phyloP scores from a whole-genome alignment of 2,888 invertebrate genomes.

The Sphinx pinastri region DNA sequence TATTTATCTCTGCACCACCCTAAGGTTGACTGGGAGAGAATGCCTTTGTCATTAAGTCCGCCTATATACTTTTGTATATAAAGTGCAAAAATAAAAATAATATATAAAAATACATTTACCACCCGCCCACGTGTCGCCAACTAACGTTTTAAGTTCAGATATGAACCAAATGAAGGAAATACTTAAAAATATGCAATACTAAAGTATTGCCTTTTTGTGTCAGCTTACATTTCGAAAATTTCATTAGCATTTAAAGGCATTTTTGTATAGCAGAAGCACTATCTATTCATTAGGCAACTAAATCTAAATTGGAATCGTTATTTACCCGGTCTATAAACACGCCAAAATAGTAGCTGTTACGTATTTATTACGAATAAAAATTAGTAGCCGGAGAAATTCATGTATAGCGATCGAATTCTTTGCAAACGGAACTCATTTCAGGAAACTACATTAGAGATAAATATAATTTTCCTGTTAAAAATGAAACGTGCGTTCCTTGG shows the following conservation, averaged over 20 bases:
- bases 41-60: too few relatives aligned
- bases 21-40: too few relatives aligned
- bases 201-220: background rate
- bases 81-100: background rate
- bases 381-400: background rate
- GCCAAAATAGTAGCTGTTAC: background rate
- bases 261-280: background rate
- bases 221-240: background rate
- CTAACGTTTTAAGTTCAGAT: background rate
- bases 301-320: slow-evolving; percentile 8
- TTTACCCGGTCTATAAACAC: background rate
- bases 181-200: background rate
- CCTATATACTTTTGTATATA: too few relatives aligned
- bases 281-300: background rate
- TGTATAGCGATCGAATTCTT: slow-evolving; percentile 6
- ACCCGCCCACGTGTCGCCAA: slow-evolving; percentile 15
- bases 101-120: slow-evolving; percentile 20
- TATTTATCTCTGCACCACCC: too few relatives aligned
- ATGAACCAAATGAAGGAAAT: background rate
- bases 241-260: background rate
- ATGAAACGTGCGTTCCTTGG: background rate
- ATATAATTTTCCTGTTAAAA: slow-evolving; percentile 9
- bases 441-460: background rate
- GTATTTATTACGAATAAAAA: slow-evolving; percentile 7
- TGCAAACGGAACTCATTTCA: slow-evolving; percentile 8